Evolutionary conservation across 2,888 invertebrate species (phyloP).

Genomic region (Lysandra coridon): DNA sequence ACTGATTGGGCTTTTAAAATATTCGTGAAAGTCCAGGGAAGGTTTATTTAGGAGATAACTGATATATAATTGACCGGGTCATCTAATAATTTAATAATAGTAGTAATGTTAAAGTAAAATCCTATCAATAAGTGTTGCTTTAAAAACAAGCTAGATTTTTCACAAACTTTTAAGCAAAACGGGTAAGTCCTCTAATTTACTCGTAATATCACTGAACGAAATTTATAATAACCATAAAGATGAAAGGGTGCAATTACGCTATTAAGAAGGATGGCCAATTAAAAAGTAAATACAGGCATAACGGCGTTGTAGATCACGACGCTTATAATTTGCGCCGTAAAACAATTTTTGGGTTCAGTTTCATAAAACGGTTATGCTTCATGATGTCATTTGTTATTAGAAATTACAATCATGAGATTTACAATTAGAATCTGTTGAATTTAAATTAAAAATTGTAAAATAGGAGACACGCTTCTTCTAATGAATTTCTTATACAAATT

Average conservation of each 20-base stretch:
- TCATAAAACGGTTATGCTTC: background rate
- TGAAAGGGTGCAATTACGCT: slow-evolving; percentile 12
- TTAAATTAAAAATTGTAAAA: background rate
- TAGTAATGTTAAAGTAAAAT: no score
- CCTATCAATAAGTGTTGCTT: no score
- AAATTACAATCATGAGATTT: background rate
- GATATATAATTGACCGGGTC: no score
- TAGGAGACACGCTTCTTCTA: no score
- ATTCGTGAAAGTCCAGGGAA: no score
- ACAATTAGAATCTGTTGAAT: background rate
- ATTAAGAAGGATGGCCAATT: slow-evolving; percentile 23
- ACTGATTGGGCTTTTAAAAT: no score
- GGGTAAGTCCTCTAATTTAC: background rate
- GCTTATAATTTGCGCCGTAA: slow-evolving; percentile 15
- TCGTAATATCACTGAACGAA: slow-evolving; percentile 8
- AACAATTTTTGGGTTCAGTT: slow-evolving; percentile 22
- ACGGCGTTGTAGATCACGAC: slow-evolving; percentile 18
- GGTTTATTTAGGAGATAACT: no score
- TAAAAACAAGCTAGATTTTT: background rate
- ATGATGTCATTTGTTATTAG: background rate
- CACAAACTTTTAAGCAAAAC: background rate
- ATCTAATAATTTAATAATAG: no score
- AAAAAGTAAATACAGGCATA: slow-evolving; percentile 25
- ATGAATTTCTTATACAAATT: no score
- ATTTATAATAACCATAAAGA: slow-evolving; percentile 27